Evolutionary conservation across 1,140 invertebrate genomes (phyloP).

Genomic region (Calycopis cecrops): DNA sequence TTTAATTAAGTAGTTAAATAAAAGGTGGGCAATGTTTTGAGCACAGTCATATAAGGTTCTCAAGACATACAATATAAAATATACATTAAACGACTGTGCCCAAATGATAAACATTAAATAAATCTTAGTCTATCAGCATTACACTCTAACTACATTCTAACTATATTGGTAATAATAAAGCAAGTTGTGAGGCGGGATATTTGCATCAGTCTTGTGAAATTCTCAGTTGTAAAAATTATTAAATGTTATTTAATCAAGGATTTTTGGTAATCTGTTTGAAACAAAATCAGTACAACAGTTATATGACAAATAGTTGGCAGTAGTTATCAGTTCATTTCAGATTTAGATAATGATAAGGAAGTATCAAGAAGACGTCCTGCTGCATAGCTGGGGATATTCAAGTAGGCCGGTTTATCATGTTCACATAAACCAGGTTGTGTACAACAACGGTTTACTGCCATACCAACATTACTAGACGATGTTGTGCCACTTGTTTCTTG

Average conservation of each 20-base stretch:
- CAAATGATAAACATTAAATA: slow-evolving; percentile 17
- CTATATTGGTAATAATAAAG: slow-evolving; percentile 74
- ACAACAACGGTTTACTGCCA: slow-evolving; percentile 57
- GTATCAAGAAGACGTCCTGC: slow-evolving; percentile 63
- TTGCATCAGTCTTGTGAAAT: slow-evolving; percentile 75
- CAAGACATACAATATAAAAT: slow-evolving; percentile 3
- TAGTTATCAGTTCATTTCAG: slow-evolving; percentile 67
- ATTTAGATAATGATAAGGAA: slow-evolving; percentile 67
- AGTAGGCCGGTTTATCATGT: slow-evolving; percentile 72
- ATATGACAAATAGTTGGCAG: slow-evolving; percentile 1
- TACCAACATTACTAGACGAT: slow-evolving; percentile 26
- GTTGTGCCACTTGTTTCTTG: slow-evolving; percentile 45
- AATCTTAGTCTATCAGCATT: slow-evolving; percentile 47
- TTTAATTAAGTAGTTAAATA: slow-evolving; percentile 46
- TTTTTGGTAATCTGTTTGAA: slow-evolving; percentile 70
- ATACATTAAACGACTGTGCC: slow-evolving; percentile 5
- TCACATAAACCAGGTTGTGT: slow-evolving; percentile 68
- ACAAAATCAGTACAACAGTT: slow-evolving; percentile 38
- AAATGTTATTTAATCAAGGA: slow-evolving; percentile 45
- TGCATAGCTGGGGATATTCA: slow-evolving; percentile 71
- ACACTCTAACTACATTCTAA: slow-evolving; percentile 61
- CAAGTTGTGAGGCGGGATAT: slow-evolving; percentile 74
- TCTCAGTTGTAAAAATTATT: slow-evolving; percentile 69
- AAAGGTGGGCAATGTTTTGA: slow-evolving; percentile 47
- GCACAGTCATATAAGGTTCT: slow-evolving; percentile 31